These are phyloP conservation scores for Perca schrenkii DNA, from an alignment of 2,113 vertebrate genomes.

Conservation along the genomic window DNA sequence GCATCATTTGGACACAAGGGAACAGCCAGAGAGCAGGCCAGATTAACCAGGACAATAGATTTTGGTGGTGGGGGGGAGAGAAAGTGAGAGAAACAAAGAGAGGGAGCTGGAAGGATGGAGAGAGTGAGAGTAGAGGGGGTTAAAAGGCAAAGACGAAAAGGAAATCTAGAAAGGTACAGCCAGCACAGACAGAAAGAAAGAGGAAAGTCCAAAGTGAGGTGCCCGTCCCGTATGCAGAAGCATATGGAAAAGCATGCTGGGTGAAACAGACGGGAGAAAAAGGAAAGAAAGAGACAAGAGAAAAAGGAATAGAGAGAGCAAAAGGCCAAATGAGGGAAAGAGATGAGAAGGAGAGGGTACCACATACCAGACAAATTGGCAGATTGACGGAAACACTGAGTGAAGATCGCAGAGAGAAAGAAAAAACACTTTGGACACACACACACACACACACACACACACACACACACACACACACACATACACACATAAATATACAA, in stretches of 20 bases:
- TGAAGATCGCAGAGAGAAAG: constrained; percentile 29
- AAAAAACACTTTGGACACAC: constrained; percentile 20
- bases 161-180: neutral
- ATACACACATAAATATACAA: no score
- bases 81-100: constrained; percentile 19
- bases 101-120: neutral
- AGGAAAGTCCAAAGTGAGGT: neutral
- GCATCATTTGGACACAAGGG: constrained; percentile 71
- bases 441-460: constrained; percentile 3
- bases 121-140: neutral
- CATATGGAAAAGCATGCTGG: neutral
- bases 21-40: constrained; percentile 60
- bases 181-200: neutral
- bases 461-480: constrained; percentile 13
- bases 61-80: neutral
- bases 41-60: constrained; percentile 68
- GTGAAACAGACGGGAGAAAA: neutral
- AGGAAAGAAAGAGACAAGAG: constrained; percentile 12
- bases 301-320: constrained; percentile 6
- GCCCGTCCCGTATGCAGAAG: constrained; percentile 1
- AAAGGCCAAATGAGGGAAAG: constrained; percentile 25
- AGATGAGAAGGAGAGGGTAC: constrained; percentile 18
- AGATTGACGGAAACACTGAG: constrained; percentile 40
- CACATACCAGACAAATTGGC: constrained; percentile 33
- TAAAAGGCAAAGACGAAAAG: neutral